Conservation (phyloP, 2,888 invertebrate genomes). For the Drosophila neotestacea region DNA sequence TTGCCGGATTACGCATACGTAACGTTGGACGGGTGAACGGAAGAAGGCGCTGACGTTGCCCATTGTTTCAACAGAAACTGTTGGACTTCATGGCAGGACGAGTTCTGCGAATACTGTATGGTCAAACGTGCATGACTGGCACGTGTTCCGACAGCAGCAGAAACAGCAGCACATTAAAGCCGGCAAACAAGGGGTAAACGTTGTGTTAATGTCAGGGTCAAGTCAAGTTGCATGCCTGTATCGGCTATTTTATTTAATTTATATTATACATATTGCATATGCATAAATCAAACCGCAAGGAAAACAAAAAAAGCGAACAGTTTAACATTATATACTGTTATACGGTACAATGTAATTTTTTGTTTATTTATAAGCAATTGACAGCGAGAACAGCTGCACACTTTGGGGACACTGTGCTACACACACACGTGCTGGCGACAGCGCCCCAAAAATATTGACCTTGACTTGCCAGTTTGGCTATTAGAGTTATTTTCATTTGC, state of each 20-base stretch:
- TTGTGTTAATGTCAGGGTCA: conserved; percentile 75
- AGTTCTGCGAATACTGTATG: conserved; percentile 38
- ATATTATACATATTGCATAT: conserved; percentile 39
- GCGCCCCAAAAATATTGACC: conserved; percentile 49
- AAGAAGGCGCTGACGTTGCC: conserved; percentile 17
- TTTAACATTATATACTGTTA: conserved; percentile 19
- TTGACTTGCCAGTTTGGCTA: conserved; percentile 65
- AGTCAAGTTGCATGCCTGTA: conserved; percentile 44
- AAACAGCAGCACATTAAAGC: conserved; percentile 24
- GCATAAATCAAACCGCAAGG: conserved; percentile 59
- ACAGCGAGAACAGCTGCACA: conserved; percentile 61
- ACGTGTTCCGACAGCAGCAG: conserved; percentile 46
- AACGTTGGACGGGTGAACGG: conserved; percentile 38
- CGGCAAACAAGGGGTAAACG: conserved; percentile 12
- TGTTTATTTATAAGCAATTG: conserved; percentile 60
- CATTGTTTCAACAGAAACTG: conserved; percentile 54
- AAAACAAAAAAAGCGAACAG: conserved; percentile 33
- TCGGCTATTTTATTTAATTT: conserved; percentile 54
- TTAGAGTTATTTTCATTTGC: conserved; percentile 73
- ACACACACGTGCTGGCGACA: conserved; percentile 29
- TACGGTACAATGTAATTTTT: conserved; percentile 31
- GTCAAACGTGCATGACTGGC: conserved; percentile 69
- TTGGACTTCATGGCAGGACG: conserved; percentile 15
- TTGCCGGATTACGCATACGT: conserved; percentile 71
- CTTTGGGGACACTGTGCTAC: conserved; percentile 56